phyloP scores from a whole-genome alignment of 2,113 vertebrate species.

The Pleuronectes platessa region DNA sequence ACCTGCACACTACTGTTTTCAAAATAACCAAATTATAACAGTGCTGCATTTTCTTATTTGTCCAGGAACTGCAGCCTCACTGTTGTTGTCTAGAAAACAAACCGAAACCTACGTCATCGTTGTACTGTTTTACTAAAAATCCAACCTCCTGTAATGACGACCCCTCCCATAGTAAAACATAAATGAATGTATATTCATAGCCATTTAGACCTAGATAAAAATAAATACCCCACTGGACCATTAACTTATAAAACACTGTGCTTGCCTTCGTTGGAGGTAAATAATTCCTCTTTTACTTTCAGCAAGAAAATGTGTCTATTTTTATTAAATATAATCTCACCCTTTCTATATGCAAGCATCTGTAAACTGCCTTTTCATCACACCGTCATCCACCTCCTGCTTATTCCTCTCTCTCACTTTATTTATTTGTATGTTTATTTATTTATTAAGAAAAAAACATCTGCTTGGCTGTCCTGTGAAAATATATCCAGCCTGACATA shows the following conservation, averaged over 20 bases:
- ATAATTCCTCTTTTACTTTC: background rate
- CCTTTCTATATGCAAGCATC: slow-evolving; percentile 31
- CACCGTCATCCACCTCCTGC: slow-evolving; percentile 11
- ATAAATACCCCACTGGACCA: too few species aligned
- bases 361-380: slow-evolving; percentile 5
- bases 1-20: too few species aligned
- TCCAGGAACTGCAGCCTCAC: too few species aligned
- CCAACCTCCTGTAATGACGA: too few species aligned
- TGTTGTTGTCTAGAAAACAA: too few species aligned
- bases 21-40: too few species aligned
- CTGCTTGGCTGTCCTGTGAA: slow-evolving; percentile 49
- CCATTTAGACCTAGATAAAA: too few species aligned
- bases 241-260: background rate
- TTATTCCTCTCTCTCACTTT: background rate
- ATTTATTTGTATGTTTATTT: background rate
- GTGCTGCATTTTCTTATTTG: too few species aligned
- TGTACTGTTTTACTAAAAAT: too few species aligned
- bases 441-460: slow-evolving; percentile 44
- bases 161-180: too few species aligned
- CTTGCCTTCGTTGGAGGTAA: background rate
- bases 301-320: background rate
- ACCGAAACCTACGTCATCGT: too few species aligned
- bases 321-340: background rate
- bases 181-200: too few species aligned
- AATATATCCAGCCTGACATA: slow-evolving; percentile 52